Evolutionary conservation across 2,888 invertebrate species (phyloP), one percentile per base, ranked within the genome.

Genomic region (Nemoura dubitans): DNA sequence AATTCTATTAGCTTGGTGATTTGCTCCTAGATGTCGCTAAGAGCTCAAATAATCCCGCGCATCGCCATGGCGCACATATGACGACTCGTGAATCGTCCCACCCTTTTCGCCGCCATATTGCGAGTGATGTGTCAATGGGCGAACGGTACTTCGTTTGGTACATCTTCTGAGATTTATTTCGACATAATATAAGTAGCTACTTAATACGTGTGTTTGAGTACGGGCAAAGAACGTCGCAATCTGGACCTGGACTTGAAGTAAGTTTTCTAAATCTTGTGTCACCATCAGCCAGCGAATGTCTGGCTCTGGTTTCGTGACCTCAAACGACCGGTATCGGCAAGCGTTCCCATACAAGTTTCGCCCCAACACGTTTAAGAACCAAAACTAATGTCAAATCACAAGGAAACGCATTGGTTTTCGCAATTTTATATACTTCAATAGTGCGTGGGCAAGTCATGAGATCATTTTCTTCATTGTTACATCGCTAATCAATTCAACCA

Each of bases 101-200:
- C 87, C 87, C 87, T 85, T 82, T 84, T 59, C 90, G 91, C 91
- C 89, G 91, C 91, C 91, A 91, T 91, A 91, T 91, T 91, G 90
- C 90, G 90, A 91, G 91, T 91, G 91, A 91, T 91, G 91, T 91
- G 91, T 91, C 91, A 91, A 91, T 91, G 59, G 59, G 14, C 10
- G 59, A 59, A 59, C 21, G 59, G 59, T 10, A 59, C 59, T 21
- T 59, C 59, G 36, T 36, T 36, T 10, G 36, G 2, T 59, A 59
- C 16, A 59, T 59, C 59, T 7, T 21, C 14, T 21, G 21, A 59
- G 59, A 59, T 59, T 59, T 10, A 59, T 59, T 36, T 36, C 36
- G 10, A 36, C 36, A 10, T 36, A n/a, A n/a, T n/a, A 10, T 36
- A 36, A 36, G 3, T 36, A 36, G 10, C 10, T 36, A 36, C 59